Evolutionary conservation across 2,113 vertebrate genomes (phyloP).

Genomic region (Cettia cetti): DNA sequence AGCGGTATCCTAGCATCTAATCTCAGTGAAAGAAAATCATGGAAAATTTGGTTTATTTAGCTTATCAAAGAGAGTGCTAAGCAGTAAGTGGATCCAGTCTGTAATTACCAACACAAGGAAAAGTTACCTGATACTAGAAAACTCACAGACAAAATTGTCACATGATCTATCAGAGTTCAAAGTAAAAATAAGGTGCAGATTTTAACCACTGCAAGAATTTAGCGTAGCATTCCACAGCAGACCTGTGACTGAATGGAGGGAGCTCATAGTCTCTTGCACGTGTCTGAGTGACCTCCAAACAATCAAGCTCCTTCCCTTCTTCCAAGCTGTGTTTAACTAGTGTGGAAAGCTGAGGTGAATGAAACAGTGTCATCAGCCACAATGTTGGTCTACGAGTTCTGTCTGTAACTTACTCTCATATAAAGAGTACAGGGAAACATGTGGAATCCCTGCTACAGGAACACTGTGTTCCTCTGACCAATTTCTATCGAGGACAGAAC

Average conservation of each 20-base stretch:
- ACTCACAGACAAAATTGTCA: neutral
- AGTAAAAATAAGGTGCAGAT: neutral
- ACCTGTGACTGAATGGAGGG: neutral
- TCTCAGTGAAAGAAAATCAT: neutral
- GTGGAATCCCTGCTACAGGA: too few species aligned
- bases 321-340: neutral
- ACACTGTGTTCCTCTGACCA: neutral
- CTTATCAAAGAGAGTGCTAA: constrained; percentile 1
- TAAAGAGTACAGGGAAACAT: too few species aligned
- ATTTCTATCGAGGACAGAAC: neutral
- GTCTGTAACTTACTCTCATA: neutral
- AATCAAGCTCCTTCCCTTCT: neutral
- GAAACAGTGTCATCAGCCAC: neutral
- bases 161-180: neutral
- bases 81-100: neutral
- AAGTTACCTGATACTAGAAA: neutral
- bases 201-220: neutral
- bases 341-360: neutral
- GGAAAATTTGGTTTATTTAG: neutral
- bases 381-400: neutral
- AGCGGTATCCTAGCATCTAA: neutral
- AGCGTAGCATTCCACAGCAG: neutral
- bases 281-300: neutral
- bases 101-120: neutral
- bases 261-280: rapidly evolving